phyloP scores from a whole-genome alignment of 1,140 invertebrate species.

The Hyphantria cunea region DNA sequence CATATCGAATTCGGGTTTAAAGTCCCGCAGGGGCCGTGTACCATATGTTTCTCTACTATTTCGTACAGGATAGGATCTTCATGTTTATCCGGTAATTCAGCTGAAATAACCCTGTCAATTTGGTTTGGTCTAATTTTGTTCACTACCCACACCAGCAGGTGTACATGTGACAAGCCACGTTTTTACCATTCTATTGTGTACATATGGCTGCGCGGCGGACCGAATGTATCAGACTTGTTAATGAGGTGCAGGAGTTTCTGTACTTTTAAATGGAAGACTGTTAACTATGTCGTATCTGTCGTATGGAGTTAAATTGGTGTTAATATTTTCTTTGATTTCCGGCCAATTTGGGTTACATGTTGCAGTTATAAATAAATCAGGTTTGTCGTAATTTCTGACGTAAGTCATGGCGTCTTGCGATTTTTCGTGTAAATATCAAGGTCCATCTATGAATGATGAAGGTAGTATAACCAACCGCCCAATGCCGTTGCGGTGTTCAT shows the following conservation, averaged over 20 bases:
- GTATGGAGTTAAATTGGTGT: slow-evolving; percentile 38
- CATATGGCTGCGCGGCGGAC: slow-evolving; percentile 36
- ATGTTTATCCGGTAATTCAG: slow-evolving; percentile 72
- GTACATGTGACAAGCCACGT: slow-evolving; percentile 44
- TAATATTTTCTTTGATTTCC: slow-evolving; percentile 49
- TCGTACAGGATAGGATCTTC: slow-evolving; percentile 50
- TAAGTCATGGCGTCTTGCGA: slow-evolving; percentile 59
- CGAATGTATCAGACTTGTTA: too few species aligned
- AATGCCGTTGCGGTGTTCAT: slow-evolving; percentile 31
- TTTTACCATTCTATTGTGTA: slow-evolving; percentile 48
- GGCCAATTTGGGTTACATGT: slow-evolving; percentile 77
- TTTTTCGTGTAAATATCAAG: slow-evolving; percentile 44
- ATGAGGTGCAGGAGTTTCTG: slow-evolving; percentile 42
- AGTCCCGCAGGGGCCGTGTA: slow-evolving; percentile 59
- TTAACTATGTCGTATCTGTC: slow-evolving; percentile 45
- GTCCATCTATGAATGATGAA: slow-evolving; percentile 42
- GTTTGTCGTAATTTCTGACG: slow-evolving; percentile 60
- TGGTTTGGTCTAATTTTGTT: slow-evolving; percentile 51
- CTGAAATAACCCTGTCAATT: slow-evolving; percentile 69
- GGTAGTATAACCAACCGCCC: slow-evolving; percentile 42
- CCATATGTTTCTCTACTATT: slow-evolving; percentile 63
- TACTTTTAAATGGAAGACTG: slow-evolving; percentile 48
- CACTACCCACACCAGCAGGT: slow-evolving; percentile 40
- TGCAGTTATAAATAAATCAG: slow-evolving; percentile 47
- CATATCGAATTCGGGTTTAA: slow-evolving; percentile 39